Evolutionary conservation across 92 coral and sea anemone species (phyloP), one percentile per base, ranked within the genome.

Genomic region (Paramuricea clavata): DNA sequence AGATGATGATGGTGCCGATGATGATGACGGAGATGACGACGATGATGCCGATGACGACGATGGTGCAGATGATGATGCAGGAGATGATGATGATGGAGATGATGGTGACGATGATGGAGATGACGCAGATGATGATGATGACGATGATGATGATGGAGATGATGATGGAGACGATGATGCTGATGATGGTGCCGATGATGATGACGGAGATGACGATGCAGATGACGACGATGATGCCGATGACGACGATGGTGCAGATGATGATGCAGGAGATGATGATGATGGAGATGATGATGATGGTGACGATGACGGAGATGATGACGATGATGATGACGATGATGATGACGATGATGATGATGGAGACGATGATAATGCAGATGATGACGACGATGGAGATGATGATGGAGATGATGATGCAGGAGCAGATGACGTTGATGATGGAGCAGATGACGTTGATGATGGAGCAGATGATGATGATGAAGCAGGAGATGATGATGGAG

Each of bases 381-480:
- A 76, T 76, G 82, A 76, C 44, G 82, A 44, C 16, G 82, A 76
- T 25, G 82, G 44, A 10, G 65, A 76, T n/a, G 82, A 43, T 43
- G 82, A 44, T 76, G 82, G 44, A 21, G 82, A 76, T 47, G 76
- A 26, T 16, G 33, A 32, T 68, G 39, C 5, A 12, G 74, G 25
- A 12, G 33, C 26, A 17, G 13, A 26, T 62, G 70, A 26, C 22
- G 27, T 0, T 12, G 74, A 6, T 5, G 22, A 28, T 36, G 74
- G 25, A 3, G 74, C n/a, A 3, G 74, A 2, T 41, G 74, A 26
- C 43, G 74, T 3, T 30, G 39, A 68, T 27, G 74, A 68, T 5
- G 39, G 4, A 9, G 74, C 0, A 9, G 74, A 12, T 47, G 76
- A 33, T 6, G 76, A 35, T 70, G 49, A 70, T 35, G 76, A 34